Percentiles rank a stretch among this genome's conserved stretches.
phyloP scores from a whole-genome alignment of 1,140 invertebrate genomes.

The Trichonephila clavipes region DNA sequence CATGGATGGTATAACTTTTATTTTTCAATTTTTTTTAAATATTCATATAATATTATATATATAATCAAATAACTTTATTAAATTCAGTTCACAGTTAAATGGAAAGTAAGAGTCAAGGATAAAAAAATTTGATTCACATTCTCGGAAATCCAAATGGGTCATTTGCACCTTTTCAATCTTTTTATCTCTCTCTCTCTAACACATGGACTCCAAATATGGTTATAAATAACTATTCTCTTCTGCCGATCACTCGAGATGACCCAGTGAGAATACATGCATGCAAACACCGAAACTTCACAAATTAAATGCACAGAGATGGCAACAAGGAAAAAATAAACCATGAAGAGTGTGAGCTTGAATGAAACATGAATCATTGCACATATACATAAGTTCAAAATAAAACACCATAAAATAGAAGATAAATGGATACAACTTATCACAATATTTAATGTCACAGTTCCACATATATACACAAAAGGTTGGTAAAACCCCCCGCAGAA shows the following conservation, averaged over 20 bases:
- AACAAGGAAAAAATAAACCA: slow-evolving; percentile 43
- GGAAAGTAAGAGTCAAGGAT: slow-evolving; percentile 30
- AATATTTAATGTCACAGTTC: slow-evolving; percentile 67
- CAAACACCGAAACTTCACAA: slow-evolving; percentile 53
- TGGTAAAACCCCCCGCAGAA: slow-evolving; percentile 38
- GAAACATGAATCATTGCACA: slow-evolving; percentile 76
- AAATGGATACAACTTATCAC: slow-evolving; percentile 74
- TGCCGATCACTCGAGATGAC: background rate
- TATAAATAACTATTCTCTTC: slow-evolving; percentile 33
- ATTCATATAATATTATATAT: background rate
- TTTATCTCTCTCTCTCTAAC: background rate
- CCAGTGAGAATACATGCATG: slow-evolving; percentile 13
- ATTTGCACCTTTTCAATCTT: background rate
- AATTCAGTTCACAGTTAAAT: slow-evolving; percentile 41
- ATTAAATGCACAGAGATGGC: slow-evolving; percentile 62
- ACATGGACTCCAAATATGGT: slow-evolving; percentile 20
- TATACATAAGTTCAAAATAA: slow-evolving; percentile 57
- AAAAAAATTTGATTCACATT: slow-evolving; percentile 51
- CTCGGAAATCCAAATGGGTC: slow-evolving; percentile 13
- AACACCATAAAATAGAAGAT: slow-evolving; percentile 51
- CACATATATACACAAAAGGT: slow-evolving; percentile 61
- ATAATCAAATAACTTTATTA: slow-evolving; percentile 25
- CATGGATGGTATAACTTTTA: slow-evolving; percentile 28
- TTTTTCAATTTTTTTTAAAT: background rate
- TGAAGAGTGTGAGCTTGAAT: slow-evolving; percentile 54